Evolutionary conservation across 2,113 vertebrate genomes (phyloP).

Genomic region (Diadophis punctatus): DNA sequence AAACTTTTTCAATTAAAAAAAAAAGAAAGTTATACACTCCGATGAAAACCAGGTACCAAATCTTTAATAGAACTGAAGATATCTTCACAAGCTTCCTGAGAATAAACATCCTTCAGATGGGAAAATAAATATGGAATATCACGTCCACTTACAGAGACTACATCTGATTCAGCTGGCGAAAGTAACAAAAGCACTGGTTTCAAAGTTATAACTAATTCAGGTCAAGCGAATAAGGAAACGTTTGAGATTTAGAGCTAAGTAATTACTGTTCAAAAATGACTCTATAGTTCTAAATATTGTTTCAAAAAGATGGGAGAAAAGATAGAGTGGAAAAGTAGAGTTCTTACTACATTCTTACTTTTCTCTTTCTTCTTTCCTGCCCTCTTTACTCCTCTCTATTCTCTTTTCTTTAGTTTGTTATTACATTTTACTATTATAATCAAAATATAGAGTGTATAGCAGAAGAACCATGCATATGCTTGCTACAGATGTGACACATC

Average conservation of each 20-base stretch:
- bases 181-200: not conserved
- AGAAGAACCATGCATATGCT: constrained; percentile 73
- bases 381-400: not conserved
- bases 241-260: not conserved
- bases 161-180: not conserved
- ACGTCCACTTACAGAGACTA: not conserved
- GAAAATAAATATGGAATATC: not conserved
- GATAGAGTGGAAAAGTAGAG: not conserved
- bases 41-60: not conserved
- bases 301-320: not conserved
- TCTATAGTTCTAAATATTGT: not conserved
- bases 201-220: not conserved
- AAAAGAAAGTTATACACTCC: not conserved
- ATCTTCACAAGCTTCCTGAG: not conserved
- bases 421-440: not conserved
- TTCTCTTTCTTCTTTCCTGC: not conserved
- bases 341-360: not conserved
- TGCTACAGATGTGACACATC: constrained; percentile 56
- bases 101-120: not conserved
- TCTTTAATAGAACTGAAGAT: not conserved
- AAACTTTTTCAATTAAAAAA: too few relatives aligned
- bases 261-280: not conserved
- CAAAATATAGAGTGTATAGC: constrained; percentile 6
- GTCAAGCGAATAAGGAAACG: not conserved
- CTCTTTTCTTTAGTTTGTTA: not conserved